Percentiles rank a stretch among this genome's conserved stretches.
Evolutionary conservation across 2,113 vertebrate genomes (phyloP).

Genomic region (Gavia stellata): DNA sequence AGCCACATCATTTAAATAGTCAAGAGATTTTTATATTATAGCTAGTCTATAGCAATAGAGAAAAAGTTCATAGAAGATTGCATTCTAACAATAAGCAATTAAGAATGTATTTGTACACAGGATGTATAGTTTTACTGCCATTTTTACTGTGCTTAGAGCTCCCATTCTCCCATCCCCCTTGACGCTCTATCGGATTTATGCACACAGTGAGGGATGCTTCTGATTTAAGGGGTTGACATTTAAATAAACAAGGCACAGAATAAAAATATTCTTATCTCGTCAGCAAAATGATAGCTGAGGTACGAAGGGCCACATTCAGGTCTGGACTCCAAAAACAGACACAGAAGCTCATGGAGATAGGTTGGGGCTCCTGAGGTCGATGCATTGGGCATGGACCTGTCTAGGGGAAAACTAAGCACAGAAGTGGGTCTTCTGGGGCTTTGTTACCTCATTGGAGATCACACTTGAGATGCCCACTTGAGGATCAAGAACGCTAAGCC

Average conservation of each 20-base stretch:
- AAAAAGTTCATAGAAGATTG: not conserved
- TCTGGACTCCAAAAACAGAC: not conserved
- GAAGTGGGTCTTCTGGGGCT: not conserved
- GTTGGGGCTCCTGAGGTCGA: not conserved
- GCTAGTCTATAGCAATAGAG: not conserved
- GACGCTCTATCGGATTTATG: not conserved
- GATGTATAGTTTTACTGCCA: not conserved
- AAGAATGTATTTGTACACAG: not conserved
- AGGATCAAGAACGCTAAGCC: not conserved
- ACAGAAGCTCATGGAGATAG: not conserved
- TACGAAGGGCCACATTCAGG: not conserved
- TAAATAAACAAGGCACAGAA: not conserved
- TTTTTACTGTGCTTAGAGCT: not conserved
- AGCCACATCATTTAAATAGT: not conserved
- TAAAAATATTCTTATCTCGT: not conserved
- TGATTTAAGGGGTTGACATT: conserved; percentile 30
- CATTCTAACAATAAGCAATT: not conserved
- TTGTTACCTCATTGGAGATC: not conserved
- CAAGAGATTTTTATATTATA: not conserved
- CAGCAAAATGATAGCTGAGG: not conserved
- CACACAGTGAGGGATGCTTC: not conserved
- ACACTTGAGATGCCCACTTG: not conserved
- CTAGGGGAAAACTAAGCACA: not conserved
- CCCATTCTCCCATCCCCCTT: not conserved
- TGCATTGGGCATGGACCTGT: not conserved